These are phyloP conservation scores for Lasiurus borealis DNA, from an alignment of 2,113 vertebrate genomes.

Conservation along the genomic window DNA sequence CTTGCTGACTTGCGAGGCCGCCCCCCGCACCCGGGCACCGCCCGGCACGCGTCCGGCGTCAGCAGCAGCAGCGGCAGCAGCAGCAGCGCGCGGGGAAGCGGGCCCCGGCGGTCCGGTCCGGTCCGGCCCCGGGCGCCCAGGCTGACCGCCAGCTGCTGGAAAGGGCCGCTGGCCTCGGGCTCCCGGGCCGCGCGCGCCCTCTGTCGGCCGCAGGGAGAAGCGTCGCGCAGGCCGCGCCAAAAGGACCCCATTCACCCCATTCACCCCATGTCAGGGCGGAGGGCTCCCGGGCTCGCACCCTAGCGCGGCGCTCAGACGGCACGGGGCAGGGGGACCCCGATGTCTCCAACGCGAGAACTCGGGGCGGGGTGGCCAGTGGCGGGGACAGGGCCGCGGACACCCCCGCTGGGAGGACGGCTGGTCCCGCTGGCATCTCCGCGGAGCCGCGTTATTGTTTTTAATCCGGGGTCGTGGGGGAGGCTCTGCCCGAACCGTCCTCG, in stretches of 20 bases:
- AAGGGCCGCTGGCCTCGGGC: conserved; percentile 5
- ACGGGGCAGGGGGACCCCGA: no score
- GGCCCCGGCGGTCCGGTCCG: not conserved
- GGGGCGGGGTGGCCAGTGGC: no score
- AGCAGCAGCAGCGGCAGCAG: no score
- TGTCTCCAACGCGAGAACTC: no score
- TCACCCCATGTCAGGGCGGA: rapidly evolving
- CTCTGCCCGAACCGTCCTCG: not conserved
- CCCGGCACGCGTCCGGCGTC: not conserved
- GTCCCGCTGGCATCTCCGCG: no score
- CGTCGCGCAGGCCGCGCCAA: not conserved
- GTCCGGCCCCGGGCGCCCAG: not conserved
- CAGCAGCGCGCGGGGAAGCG: no score
- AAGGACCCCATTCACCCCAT: not conserved
- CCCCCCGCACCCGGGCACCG: not conserved
- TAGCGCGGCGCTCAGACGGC: rapidly evolving
- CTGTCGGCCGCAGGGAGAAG: conserved; percentile 82
- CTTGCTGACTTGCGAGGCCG: not conserved
- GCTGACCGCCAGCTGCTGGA: not conserved
- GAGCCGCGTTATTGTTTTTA: not conserved
- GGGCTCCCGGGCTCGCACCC: not conserved
- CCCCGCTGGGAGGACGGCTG: no score
- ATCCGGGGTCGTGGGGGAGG: not conserved
- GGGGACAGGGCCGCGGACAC: no score
- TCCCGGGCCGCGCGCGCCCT: conserved; percentile 84